phyloP scores from a whole-genome alignment of 2,888 invertebrate genomes.

The Leptopilina syphax region DNA sequence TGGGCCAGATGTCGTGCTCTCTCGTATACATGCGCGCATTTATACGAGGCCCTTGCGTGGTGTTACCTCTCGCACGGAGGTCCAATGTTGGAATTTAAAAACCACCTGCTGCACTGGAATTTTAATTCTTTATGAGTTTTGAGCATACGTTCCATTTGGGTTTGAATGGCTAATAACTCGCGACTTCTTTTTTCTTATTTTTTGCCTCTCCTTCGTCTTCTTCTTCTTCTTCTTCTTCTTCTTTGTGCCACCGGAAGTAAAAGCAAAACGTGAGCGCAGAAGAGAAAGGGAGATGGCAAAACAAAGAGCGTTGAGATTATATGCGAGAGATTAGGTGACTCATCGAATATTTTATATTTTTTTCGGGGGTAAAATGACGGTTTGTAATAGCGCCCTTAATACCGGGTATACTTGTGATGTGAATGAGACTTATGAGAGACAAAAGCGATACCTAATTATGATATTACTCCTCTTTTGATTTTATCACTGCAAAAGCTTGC shows the following conservation, averaged over 20 bases:
- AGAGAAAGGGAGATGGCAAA: background rate
- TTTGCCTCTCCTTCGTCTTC: no score
- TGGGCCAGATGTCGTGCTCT: constrained; percentile 51
- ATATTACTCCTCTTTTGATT: constrained; percentile 32
- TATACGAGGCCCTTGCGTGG: constrained; percentile 42
- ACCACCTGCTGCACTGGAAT: constrained; percentile 53
- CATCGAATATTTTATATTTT: constrained; percentile 14
- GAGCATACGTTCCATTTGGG: constrained; percentile 28
- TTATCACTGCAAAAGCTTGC: constrained; percentile 5
- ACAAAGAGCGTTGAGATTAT: background rate
- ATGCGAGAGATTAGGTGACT: constrained; percentile 18
- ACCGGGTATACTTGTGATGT: background rate
- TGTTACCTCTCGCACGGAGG: constrained; percentile 48
- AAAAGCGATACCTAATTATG: constrained; percentile 26
- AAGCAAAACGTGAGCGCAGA: background rate
- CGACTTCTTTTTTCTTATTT: background rate
- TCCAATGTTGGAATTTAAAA: constrained; percentile 44
- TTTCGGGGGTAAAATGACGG: background rate
- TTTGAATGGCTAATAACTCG: constrained; percentile 18
- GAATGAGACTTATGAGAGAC: constrained; percentile 5
- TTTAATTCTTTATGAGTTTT: constrained; percentile 48
- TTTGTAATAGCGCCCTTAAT: background rate
- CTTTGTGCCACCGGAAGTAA: constrained; percentile 20
- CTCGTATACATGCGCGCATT: constrained; percentile 35
- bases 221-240: no score